These are phyloP conservation scores for Pipistrellus nathusii DNA, from an alignment of 2,797 vertebrate species.

Conservation along the genomic window DNA sequence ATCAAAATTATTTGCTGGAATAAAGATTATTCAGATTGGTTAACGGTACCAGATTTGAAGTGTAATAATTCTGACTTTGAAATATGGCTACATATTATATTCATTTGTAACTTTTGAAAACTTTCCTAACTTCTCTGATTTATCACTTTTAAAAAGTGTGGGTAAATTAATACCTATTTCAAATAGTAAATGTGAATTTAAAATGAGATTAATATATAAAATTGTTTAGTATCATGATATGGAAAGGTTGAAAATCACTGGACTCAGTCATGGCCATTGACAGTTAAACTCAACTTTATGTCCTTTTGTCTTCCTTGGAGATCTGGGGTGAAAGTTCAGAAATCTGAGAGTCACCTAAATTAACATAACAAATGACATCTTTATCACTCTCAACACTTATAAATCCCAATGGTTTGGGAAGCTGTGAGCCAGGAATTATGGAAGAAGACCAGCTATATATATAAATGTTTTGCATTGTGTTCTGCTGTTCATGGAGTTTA, in stretches of 20 bases:
- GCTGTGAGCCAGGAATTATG: neutral
- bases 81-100: neutral
- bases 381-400: neutral
- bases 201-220: neutral
- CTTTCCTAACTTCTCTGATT: neutral
- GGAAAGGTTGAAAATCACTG: neutral
- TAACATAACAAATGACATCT: neutral
- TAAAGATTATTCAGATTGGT: slow-evolving; percentile 12
- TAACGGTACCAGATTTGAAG: neutral
- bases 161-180: neutral
- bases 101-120: neutral
- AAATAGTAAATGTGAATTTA: neutral
- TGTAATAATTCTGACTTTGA: neutral
- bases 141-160: neutral
- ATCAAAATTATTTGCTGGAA: slow-evolving; percentile 21
- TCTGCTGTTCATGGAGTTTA: neutral
- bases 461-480: neutral
- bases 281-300: neutral
- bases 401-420: neutral
- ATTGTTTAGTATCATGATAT: neutral
- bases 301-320: neutral
- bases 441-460: neutral
- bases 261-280: neutral
- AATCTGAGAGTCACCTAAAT: neutral
- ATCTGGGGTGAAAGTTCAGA: neutral